phyloP scores from a whole-genome alignment of 2,797 vertebrate genomes.

The Ctenosaura bakeri region DNA sequence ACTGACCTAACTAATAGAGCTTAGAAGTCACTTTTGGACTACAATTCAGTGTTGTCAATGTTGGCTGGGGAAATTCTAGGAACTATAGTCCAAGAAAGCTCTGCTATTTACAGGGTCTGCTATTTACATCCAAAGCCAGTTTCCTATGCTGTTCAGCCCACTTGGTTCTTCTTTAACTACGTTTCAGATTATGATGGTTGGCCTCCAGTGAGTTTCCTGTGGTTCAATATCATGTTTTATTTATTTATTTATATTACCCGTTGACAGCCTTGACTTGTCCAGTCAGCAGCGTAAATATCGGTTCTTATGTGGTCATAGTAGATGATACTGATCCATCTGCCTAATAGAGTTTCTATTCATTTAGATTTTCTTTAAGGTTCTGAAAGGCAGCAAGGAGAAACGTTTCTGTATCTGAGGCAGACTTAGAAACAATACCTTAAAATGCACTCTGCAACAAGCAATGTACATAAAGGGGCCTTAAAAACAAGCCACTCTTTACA shows the following conservation, averaged over 20 bases:
- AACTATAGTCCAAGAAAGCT: not conserved
- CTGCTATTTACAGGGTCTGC: not conserved
- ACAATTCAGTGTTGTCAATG: not conserved
- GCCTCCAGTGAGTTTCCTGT: not conserved
- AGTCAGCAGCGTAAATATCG: not conserved
- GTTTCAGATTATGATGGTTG: not conserved
- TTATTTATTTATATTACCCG: not conserved
- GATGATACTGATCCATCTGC: not conserved
- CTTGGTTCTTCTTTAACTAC: constrained; percentile 9
- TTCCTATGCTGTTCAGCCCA: not conserved
- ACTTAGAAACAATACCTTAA: constrained; percentile 46
- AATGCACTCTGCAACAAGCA: constrained; percentile 31
- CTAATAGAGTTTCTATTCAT: not conserved
- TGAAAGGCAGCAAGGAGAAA: not conserved
- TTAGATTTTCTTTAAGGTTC: constrained; percentile 12
- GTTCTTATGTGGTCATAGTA: not conserved
- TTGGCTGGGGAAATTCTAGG: too few relatives aligned
- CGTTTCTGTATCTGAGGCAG: constrained; percentile 21
- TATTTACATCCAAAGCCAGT: not conserved
- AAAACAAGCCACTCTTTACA: constrained; percentile 70
- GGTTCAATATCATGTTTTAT: not conserved
- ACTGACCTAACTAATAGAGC: not conserved
- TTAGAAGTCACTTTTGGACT: not conserved
- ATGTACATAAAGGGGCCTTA: constrained; percentile 60
- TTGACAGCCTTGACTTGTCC: not conserved